Percentiles rank a stretch among this genome's conserved stretches.
Conservation (phyloP, 2,888 invertebrate genomes). For the Lagria hirta region DNA sequence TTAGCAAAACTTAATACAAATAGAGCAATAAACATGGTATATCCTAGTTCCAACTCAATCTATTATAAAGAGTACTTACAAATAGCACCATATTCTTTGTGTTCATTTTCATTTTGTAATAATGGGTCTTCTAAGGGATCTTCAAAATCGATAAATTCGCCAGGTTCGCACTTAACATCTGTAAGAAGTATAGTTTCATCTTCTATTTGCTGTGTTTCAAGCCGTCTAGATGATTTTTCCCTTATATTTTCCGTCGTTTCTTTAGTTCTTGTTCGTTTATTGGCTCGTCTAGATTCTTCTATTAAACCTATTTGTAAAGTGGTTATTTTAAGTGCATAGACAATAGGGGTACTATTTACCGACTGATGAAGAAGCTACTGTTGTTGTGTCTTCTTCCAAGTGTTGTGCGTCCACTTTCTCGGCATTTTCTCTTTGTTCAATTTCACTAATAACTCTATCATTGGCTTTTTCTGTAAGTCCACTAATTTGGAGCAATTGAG, state of each 20-base stretch:
- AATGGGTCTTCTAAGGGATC: slow-evolving; percentile 18
- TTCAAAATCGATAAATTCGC: slow-evolving; percentile 8
- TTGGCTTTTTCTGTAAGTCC: slow-evolving; percentile 55
- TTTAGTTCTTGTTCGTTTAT: slow-evolving; percentile 1
- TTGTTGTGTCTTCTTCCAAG: background rate
- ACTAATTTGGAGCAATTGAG: slow-evolving; percentile 65
- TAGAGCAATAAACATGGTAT: no score
- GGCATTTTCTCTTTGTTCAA: no score
- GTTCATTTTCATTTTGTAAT: slow-evolving; percentile 9
- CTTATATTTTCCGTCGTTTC: slow-evolving; percentile 1
- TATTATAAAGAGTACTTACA: no score
- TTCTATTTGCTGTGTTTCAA: slow-evolving; percentile 4
- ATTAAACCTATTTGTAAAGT: no score
- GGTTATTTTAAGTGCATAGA: no score
- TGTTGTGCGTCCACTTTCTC: slow-evolving; percentile 1
- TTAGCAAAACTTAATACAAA: no score
- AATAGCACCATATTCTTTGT: slow-evolving; percentile 2
- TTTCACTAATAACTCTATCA: slow-evolving; percentile 1
- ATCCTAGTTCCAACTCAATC: no score
- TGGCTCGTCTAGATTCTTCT: background rate
- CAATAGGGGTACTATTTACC: no score
- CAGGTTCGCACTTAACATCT: slow-evolving; percentile 16
- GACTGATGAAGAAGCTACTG: background rate
- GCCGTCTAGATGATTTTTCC: slow-evolving; percentile 4
- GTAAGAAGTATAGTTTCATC: slow-evolving; percentile 7